These are phyloP conservation scores for Patiria pectinifera DNA, from an alignment of 53 echinoderm and acorn worm species.

Conservation along the genomic window DNA sequence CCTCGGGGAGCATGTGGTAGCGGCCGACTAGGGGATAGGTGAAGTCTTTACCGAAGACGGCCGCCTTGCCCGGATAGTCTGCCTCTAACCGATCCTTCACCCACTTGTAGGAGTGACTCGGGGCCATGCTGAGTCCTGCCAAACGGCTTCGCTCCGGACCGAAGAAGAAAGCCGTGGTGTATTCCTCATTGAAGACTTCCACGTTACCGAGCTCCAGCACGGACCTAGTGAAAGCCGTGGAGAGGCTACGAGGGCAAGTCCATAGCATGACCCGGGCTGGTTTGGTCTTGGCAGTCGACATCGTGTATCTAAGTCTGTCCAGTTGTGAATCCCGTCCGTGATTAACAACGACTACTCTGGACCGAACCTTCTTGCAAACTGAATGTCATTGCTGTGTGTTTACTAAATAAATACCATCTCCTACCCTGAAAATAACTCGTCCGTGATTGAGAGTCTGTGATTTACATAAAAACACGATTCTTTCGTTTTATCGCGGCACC, in stretches of 20 bases:
- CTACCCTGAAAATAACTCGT: not conserved
- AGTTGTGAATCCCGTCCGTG: not conserved
- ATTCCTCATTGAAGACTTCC: constrained; percentile 79
- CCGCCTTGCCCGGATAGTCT: constrained; percentile 43
- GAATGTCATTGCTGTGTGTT: not conserved
- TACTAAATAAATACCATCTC: not conserved
- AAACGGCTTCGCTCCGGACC: constrained; percentile 63
- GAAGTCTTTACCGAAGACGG: constrained; percentile 78
- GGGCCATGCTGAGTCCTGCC: constrained; percentile 22
- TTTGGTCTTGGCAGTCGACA: not conserved
- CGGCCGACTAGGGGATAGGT: constrained; percentile 58
- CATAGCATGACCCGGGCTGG: constrained; percentile 72
- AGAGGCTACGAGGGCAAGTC: constrained; percentile 72
- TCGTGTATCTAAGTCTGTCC: not conserved
- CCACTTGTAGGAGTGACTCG: constrained; percentile 43
- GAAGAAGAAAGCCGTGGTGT: constrained; percentile 58
- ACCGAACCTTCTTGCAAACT: not conserved
- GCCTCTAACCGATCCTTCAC: constrained; percentile 42
- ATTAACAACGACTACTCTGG: not conserved
- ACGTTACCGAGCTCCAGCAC: constrained; percentile 64
- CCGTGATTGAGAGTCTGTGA: not conserved
- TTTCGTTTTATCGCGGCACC: not conserved
- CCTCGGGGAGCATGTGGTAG: constrained; percentile 69
- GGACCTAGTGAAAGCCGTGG: constrained; percentile 72
- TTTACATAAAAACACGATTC: too few relatives aligned